phyloP scores from a whole-genome alignment of 1,140 invertebrate genomes.

The Archegozetes longisetosus region DNA sequence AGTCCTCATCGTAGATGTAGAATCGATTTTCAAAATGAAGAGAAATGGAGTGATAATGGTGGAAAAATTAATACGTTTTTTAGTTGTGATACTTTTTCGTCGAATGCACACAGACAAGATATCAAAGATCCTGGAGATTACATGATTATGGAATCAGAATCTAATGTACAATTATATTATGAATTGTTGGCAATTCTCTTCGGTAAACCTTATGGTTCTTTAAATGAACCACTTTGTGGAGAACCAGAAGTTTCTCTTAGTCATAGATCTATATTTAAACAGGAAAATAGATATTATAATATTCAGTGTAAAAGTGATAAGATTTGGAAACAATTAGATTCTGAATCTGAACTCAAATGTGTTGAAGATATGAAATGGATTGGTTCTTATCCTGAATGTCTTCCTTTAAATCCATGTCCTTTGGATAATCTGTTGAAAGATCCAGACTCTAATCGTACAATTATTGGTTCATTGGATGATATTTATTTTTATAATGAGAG shows the following conservation, averaged over 20 bases:
- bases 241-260: constrained; percentile 4
- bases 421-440: background rate
- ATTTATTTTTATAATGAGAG: constrained; percentile 6
- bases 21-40: constrained; percentile 3
- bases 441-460: background rate
- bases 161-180: background rate
- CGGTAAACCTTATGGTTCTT: background rate
- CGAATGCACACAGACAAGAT: background rate
- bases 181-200: constrained; percentile 7
- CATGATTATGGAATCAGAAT: constrained; percentile 4
- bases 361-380: constrained; percentile 12
- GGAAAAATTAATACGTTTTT: background rate
- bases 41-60: background rate
- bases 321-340: background rate
- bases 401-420: background rate
- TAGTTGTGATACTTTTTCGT: background rate
- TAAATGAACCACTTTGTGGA: constrained; percentile 4
- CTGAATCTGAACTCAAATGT: background rate
- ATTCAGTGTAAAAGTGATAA: background rate
- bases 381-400: constrained; percentile 2
- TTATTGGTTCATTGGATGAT: background rate
- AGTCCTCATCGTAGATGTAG: background rate
- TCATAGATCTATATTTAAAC: background rate
- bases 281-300: background rate
- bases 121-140: background rate